A percentile compares a stretch with the other conserved stretches of the same genome.
phyloP scores from a whole-genome alignment of 2,888 invertebrate genomes.

The Yponomeuta plumbellus region DNA sequence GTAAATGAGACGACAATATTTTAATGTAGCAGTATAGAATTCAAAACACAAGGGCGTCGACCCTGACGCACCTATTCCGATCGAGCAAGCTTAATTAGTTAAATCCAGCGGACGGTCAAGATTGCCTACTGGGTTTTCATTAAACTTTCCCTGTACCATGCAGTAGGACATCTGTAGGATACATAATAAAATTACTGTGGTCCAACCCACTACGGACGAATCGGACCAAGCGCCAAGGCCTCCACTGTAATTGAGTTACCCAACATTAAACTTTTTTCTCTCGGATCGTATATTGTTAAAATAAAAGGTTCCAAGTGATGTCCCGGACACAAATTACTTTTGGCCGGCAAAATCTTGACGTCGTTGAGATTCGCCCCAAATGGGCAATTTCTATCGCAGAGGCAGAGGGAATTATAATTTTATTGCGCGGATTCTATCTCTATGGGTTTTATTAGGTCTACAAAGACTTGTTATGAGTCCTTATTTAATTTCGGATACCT shows the following conservation, averaged over 20 bases:
- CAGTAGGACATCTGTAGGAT: slow-evolving; percentile 12
- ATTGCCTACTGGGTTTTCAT: too few relatives aligned
- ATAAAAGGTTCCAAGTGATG: slow-evolving; percentile 47
- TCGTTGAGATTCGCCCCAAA: slow-evolving; percentile 35
- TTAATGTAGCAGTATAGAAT: too few relatives aligned
- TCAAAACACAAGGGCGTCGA: too few relatives aligned
- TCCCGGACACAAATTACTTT: slow-evolving; percentile 45
- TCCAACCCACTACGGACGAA: neutral
- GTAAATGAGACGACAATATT: too few relatives aligned
- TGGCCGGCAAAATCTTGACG: slow-evolving; percentile 46
- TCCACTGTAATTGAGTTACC: slow-evolving; percentile 52
- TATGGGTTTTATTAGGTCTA: neutral
- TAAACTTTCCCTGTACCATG: too few relatives aligned
- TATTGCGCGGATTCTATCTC: neutral
- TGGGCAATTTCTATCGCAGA: slow-evolving; percentile 12
- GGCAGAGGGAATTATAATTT: slow-evolving; percentile 11
- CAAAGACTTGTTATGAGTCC: too few relatives aligned
- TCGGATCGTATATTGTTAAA: slow-evolving; percentile 53
- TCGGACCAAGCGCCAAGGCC: neutral
- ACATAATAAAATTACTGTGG: neutral
- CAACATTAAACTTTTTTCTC: slow-evolving; percentile 59
- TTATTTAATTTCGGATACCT: too few relatives aligned
- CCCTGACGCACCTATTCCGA: too few relatives aligned
- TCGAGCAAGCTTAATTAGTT: too few relatives aligned
- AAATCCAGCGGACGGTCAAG: too few relatives aligned